Percentiles rank a stretch among this genome's conserved stretches.
Evolutionary conservation across 2,113 vertebrate species (phyloP).

Genomic region (Nanorana parkeri): DNA sequence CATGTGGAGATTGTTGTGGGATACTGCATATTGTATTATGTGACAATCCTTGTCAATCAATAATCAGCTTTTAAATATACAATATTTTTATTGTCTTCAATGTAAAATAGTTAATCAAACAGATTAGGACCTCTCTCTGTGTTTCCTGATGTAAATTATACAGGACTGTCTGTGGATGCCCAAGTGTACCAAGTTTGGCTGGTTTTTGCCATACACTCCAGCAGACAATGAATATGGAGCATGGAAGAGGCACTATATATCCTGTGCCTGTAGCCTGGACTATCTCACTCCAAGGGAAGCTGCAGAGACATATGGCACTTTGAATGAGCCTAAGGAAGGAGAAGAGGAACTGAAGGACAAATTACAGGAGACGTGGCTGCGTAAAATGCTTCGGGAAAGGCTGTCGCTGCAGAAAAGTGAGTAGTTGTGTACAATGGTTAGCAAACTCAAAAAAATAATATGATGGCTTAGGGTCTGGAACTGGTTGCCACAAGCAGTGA

Average conservation of each 20-base stretch:
- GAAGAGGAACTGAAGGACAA: conserved; percentile 70
- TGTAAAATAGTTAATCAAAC: too few relatives aligned
- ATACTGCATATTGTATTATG: too few relatives aligned
- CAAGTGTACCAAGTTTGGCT: conserved; percentile 76
- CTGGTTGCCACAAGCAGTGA: too few relatives aligned
- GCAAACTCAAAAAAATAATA: too few relatives aligned
- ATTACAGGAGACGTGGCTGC: conserved; percentile 69
- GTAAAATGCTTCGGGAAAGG: conserved; percentile 71
- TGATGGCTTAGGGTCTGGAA: too few relatives aligned
- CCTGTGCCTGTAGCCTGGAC: conserved; percentile 72
- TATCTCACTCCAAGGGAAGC: conserved; percentile 74
- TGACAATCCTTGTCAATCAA: too few relatives aligned
- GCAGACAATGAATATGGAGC: conserved; percentile 72
- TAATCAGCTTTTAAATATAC: too few relatives aligned
- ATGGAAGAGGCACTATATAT: conserved; percentile 78
- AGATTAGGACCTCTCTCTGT: neutral
- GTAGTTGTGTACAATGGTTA: conserved; percentile 49
- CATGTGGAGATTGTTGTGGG: too few relatives aligned
- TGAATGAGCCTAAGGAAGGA: conserved; percentile 65
- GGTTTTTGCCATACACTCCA: conserved; percentile 79
- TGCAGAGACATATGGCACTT: conserved; percentile 68
- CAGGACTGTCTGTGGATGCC: conserved; percentile 80
- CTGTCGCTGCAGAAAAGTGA: conserved; percentile 76
- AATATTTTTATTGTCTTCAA: too few relatives aligned
- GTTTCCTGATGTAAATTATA: neutral